Conservation (phyloP, 1,140 invertebrate genomes). For the Conus betulinus region DNA sequence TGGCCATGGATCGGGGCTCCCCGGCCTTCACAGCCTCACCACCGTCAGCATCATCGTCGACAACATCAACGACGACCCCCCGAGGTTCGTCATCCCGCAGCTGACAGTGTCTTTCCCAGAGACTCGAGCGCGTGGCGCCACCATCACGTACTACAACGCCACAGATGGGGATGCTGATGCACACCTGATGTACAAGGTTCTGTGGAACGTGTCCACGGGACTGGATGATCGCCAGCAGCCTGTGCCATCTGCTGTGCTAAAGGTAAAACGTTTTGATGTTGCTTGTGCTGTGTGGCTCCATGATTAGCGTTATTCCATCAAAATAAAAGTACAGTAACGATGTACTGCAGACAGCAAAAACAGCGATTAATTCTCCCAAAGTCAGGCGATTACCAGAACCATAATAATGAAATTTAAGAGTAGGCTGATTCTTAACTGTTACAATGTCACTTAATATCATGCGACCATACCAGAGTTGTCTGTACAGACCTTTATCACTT, state of each 20-base stretch:
- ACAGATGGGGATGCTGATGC: slow-evolving; percentile 33
- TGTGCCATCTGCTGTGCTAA: not conserved
- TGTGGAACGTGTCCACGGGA: slow-evolving; percentile 41
- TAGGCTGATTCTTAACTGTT: too few species aligned
- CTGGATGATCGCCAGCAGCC: not conserved
- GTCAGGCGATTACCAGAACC: too few species aligned
- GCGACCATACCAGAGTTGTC: too few species aligned
- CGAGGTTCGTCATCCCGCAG: slow-evolving; percentile 38
- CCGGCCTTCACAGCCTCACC: slow-evolving; percentile 39
- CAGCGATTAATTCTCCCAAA: too few species aligned
- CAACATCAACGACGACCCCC: slow-evolving; percentile 62
- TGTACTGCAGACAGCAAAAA: too few species aligned
- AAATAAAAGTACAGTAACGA: too few species aligned
- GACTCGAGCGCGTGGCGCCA: not conserved
- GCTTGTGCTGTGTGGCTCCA: too few species aligned
- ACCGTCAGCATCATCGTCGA: slow-evolving; percentile 47
- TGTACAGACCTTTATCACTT: too few species aligned
- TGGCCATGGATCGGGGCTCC: slow-evolving; percentile 58
- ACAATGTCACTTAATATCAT: too few species aligned
- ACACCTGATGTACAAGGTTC: slow-evolving; percentile 26
- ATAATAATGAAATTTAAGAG: too few species aligned
- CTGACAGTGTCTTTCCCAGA: not conserved
- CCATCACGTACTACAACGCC: slow-evolving; percentile 21
- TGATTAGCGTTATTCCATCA: too few species aligned
- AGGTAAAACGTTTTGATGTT: not conserved